Evolutionary conservation across 2,113 vertebrate genomes (phyloP).

Genomic region (Poeciliopsis occidentalis): DNA sequence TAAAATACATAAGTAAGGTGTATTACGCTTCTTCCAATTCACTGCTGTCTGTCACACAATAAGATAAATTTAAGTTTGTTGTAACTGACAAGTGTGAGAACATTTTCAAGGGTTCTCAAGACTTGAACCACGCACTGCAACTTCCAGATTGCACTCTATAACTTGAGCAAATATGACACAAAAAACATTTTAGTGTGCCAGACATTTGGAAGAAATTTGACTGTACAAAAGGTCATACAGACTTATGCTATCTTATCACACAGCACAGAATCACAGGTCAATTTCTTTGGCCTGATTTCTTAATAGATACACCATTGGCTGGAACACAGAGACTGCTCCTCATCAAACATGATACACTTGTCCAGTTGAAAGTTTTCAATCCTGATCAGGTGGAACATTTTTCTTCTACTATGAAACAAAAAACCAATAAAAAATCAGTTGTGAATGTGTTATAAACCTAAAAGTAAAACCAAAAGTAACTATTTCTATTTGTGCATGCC

Average conservation of each 20-base stretch:
- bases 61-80: too few species aligned
- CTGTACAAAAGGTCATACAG: neutral
- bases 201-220: neutral
- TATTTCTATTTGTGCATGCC: conserved; percentile 10
- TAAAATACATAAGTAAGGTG: too few species aligned
- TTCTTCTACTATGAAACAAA: conserved; percentile 35
- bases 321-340: neutral
- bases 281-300: too few species aligned
- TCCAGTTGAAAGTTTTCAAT: neutral
- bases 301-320: neutral
- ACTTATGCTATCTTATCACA: neutral
- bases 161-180: neutral
- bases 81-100: too few species aligned
- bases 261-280: neutral
- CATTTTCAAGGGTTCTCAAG: too few species aligned
- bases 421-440: conserved; percentile 53
- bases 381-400: conserved; percentile 38
- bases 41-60: too few species aligned
- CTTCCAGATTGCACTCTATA: neutral
- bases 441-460: conserved; percentile 24
- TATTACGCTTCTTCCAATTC: too few species aligned
- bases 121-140: too few species aligned
- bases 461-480: neutral
- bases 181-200: too few species aligned
- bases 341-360: neutral